Percentiles rank a stretch among this genome's conserved stretches.
Evolutionary conservation across 2,113 vertebrate genomes (phyloP).

Genomic region (Heterochromis multidens): DNA sequence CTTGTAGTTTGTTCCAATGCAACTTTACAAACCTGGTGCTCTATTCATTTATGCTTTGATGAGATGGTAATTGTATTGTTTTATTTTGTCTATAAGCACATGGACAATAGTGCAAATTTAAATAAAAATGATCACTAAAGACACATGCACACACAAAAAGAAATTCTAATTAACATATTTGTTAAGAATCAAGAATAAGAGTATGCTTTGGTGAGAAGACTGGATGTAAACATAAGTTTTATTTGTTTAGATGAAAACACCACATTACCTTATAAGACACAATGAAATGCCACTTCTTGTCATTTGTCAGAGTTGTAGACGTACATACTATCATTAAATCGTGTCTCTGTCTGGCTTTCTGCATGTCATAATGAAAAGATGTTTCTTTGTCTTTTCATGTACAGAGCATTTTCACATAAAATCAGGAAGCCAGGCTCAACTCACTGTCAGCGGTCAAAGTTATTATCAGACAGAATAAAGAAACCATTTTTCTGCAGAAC

Average conservation of each 20-base stretch:
- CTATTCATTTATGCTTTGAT: neutral
- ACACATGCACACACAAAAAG: neutral
- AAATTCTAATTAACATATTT: too few relatives aligned
- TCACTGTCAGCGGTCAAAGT: slow-evolving; percentile 45
- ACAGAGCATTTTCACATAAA: slow-evolving; percentile 19
- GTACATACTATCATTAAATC: neutral
- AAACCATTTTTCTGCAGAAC: slow-evolving; percentile 36
- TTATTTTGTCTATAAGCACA: neutral
- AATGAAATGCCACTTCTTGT: neutral
- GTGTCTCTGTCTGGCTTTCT: neutral
- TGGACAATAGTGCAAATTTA: neutral
- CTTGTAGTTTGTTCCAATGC: neutral
- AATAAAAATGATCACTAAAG: neutral
- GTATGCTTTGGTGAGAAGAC: neutral
- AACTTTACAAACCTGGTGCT: neutral
- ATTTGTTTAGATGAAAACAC: neutral
- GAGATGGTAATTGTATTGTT: neutral
- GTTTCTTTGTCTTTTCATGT: slow-evolving; percentile 12
- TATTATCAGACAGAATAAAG: slow-evolving; percentile 51
- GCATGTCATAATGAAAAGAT: neutral
- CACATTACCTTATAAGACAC: neutral
- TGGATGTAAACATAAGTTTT: neutral
- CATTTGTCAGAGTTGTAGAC: neutral
- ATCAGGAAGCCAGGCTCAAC: slow-evolving; percentile 1
- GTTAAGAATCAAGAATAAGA: too few relatives aligned